Evolutionary conservation across 1,140 invertebrate species (phyloP), one percentile per base, ranked within the genome.

Genomic region (Odontomachus brunneus): DNA sequence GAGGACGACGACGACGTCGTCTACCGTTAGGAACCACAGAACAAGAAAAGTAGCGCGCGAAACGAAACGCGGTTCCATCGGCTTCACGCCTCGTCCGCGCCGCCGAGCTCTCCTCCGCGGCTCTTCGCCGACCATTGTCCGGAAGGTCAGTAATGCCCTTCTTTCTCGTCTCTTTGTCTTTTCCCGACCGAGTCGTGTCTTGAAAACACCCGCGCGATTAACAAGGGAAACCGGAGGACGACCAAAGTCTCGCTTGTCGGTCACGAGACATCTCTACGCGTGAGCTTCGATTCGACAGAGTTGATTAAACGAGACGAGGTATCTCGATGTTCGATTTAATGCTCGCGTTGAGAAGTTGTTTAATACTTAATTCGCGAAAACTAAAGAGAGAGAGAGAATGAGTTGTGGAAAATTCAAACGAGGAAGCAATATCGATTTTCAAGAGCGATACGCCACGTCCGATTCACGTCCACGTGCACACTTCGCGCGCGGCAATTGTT

Each of bases 11-110:
- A 49, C 5, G 19, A 72, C 51, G 24, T 2, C 26, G 24, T 49
- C 76, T 57, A 80, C 51, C 38, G 66, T 71, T 81, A 81, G 55
- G 67, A 81, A 60, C 24, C 67, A 2, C 67, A 72, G 38, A 81
- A 81, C 51, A 81, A 65, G 22, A 48, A n/a, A 26, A 82, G 24
- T 44, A 19, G 5, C 15, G 19, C 5, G 49, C n/a, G 33, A 66
- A 78, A 78, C 49, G 17, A 67, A 78, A 38, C 55, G 49, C 48
- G 59, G 59, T 84, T 83, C 83, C 48, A 60, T 71, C 51, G 17
- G 55, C 44, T 83, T 82, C 19, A 66, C 33, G 44, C 72, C 33
- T 76, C 59, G 12, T 22, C 19, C 44, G 57, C 48, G 33, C 12
- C 49, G 3, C 33, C 11, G 29, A 33, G 29, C 38, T 44, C 38